Evolutionary conservation across 2,113 vertebrate species (phyloP), one percentile per base, ranked within the genome.

Genomic region (Tupaia chinensis): DNA sequence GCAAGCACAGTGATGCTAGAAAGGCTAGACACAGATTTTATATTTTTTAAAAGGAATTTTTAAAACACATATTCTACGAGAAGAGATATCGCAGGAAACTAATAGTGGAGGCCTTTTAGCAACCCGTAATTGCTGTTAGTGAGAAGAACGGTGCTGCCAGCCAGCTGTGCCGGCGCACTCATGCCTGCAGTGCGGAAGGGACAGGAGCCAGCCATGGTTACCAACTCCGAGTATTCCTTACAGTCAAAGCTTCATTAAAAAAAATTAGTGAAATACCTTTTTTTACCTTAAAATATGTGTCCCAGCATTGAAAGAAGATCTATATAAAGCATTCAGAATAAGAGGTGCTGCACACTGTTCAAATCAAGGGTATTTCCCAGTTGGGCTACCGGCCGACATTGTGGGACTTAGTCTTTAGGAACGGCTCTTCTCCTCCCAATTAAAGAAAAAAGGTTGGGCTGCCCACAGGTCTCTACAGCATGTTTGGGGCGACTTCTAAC

Each of bases 351-450:
- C 84, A 90, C 95, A 98, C 97, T 97, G 97, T 87, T 95, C 94
- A 98, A 98, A 98, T 98, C 98, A 98, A 98, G 98, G 93, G 88
- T 98, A 97, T 91, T 98, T 98, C 98, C 98, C 98, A 98, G 98
- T 98, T 98, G 98, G 98, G 98, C 97, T 98, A 98, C 98, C 98
- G 17, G 98, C 98, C 98, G 98, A 98, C 98, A 98, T 98, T 98
- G 98, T 98, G 97, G 97, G 95, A 98, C 96, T 95, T 92, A 97
- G 82, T 98, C 98, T 98, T 98, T 96, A 97, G 97, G 95, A 97
- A 98, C 98, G 98, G 98, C 98, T 98, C 97, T 98, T 98, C 98
- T 98, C 96, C 97, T 98, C 96, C 98, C 97, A 98, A 98, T 99
- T 98, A 99, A 98, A 98, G 97, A 98, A 98, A 94, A 98, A 98